Conservation (phyloP, 2,888 invertebrate genomes). For the Hermodice carunculata region DNA sequence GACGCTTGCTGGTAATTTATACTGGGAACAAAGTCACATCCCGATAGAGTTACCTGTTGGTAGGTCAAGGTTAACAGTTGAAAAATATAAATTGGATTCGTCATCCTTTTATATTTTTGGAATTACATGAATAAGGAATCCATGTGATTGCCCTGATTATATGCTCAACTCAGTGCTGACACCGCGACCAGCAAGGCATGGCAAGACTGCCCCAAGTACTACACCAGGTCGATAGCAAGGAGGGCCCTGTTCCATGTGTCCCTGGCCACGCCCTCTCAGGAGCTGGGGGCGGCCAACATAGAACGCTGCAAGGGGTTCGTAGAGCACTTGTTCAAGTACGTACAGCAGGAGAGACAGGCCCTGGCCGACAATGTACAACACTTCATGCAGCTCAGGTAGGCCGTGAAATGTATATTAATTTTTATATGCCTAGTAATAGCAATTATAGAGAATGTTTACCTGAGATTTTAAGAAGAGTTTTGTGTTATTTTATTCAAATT, state of each 20-base stretch:
- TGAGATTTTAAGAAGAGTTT: background rate
- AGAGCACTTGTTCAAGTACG: slow-evolving; percentile 77
- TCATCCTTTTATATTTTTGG: too few relatives aligned
- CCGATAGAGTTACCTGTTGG: too few relatives aligned
- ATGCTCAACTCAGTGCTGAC: slow-evolving; percentile 15
- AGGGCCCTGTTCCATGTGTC: slow-evolving; percentile 77
- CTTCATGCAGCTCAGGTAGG: slow-evolving; percentile 35
- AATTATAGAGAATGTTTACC: too few relatives aligned
- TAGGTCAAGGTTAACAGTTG: too few relatives aligned
- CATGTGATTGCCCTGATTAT: too few relatives aligned
- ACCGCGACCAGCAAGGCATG: slow-evolving; percentile 45
- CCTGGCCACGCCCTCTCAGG: slow-evolving; percentile 77
- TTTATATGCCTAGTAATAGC: too few relatives aligned
- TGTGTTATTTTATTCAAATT: background rate
- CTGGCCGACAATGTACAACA: slow-evolving; percentile 14
- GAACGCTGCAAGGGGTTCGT: slow-evolving; percentile 88
- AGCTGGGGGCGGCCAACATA: slow-evolving; percentile 84
- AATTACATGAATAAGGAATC: too few relatives aligned
- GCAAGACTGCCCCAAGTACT: slow-evolving; percentile 83
- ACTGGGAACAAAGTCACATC: too few relatives aligned
- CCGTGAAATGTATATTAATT: background rate
- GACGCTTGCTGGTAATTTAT: too few relatives aligned
- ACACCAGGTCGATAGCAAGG: slow-evolving; percentile 80
- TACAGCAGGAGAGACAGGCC: slow-evolving; percentile 25
- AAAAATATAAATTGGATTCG: too few relatives aligned